Evolutionary conservation across 30 jellyfish, hydroid and myxozoan species (phyloP).

Genomic region (Calvadosia cruxmelitensis): DNA sequence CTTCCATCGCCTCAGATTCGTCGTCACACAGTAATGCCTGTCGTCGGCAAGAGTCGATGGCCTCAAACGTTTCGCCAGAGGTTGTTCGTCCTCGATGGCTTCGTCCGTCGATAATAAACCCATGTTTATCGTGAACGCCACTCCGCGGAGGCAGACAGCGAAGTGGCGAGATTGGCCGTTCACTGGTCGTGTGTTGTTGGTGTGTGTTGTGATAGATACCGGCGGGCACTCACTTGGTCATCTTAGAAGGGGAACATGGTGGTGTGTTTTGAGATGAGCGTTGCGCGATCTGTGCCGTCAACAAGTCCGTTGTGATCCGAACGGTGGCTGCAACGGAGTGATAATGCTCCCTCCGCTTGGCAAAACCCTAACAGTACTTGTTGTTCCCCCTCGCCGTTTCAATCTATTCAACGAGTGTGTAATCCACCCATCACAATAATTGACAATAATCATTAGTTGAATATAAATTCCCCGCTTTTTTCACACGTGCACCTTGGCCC

Average conservation of each 20-base stretch:
- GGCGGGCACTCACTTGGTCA: too few species aligned
- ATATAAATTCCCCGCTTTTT: conserved; percentile 78
- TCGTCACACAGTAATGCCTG: neutral
- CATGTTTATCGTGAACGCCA: too few species aligned
- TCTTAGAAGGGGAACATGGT: too few species aligned
- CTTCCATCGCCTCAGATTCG: conserved; percentile 5
- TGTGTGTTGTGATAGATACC: too few species aligned
- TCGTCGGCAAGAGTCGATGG: neutral
- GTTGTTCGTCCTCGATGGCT: conserved; percentile 23
- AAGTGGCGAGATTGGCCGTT: too few species aligned
- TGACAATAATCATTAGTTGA: conserved; percentile 22
- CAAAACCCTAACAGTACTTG: conserved; percentile 27
- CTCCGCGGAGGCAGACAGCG: too few species aligned
- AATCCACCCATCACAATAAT: conserved; percentile 28
- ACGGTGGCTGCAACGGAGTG: conserved; percentile 26
- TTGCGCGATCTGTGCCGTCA: too few species aligned
- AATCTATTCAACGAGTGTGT: too few species aligned
- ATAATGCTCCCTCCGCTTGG: conserved; percentile 31
- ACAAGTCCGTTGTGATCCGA: too few species aligned
- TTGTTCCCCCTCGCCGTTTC: too few species aligned
- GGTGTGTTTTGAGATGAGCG: too few species aligned
- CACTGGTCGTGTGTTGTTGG: too few species aligned
- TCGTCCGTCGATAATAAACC: neutral
- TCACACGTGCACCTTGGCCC: conserved; percentile 81
- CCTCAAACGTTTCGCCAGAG: neutral